Evolutionary conservation across 2,797 vertebrate species (phyloP), one percentile per base, ranked within the genome.

Genomic region (Eulemur albifrons): DNA sequence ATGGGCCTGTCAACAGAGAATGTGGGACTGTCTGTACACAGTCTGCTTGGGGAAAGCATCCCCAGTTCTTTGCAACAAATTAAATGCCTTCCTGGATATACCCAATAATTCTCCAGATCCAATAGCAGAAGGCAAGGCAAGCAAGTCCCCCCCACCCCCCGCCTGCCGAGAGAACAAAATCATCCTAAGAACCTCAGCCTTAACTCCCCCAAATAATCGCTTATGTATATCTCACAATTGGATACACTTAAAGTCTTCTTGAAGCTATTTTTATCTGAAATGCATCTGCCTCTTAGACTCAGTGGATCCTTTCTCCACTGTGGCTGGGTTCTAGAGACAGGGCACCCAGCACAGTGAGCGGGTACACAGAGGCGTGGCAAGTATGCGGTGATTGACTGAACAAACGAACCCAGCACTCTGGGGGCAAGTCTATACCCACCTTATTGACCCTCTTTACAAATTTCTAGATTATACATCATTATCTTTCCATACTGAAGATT

Each of bases 1-100:
- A 65, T 99, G 99, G 94, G 99, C 99, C 99, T 99, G 20, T 43
- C 54, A 90, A 57, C 1, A 95, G 86, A 85, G 80, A 20, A 35
- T 9, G 38, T 21, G 69, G 59, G 43, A 43, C 67, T 3, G 23
- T 18, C 35, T 17, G 32, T 48, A 83, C 4, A 5, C 10, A 14
- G 32, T 75, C n/a, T 15, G 48, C 75, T 65, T 23, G 27, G 40
- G 43, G 61, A 63, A 73, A 92, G 48, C 1, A 4, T 63, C 17
- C 75, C 48, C 10, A 2, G 32, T 15, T 35, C 32, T 75, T 77
- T 32, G 48, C 61, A 45, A 77, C 21, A 12, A 18, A 32, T 1
- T 18, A 69, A 67, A 59, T n/a, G 35, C 8, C 83, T 87, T 83
- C 77, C n/a, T 63, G 20, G 61, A 75, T 1, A 8, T 0, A 79